A percentile compares a stretch with the other conserved stretches of the same genome.
Conservation (phyloP, 2,113 vertebrate genomes). For the Burhinus oedicnemus region DNA sequence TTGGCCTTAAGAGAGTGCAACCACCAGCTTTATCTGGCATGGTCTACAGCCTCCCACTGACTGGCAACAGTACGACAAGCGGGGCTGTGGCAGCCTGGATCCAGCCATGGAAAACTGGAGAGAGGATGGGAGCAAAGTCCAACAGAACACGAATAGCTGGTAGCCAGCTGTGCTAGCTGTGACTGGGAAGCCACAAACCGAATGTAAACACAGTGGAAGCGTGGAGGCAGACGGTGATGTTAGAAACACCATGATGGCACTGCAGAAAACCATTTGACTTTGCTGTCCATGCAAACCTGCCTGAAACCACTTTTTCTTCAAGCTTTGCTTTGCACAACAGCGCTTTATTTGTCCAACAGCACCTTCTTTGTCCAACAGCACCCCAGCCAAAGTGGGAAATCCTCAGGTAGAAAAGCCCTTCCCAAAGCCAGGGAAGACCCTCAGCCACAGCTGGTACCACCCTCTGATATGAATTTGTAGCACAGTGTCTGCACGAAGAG, state of each 20-base stretch:
- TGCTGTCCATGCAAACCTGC: background rate
- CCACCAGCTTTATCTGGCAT: background rate
- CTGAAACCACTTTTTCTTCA: background rate
- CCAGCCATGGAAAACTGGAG: background rate
- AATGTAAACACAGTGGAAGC: rapidly evolving
- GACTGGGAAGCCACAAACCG: rapidly evolving
- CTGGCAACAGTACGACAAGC: background rate
- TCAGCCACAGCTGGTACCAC: background rate
- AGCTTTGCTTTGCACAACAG: background rate
- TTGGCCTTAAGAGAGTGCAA: rapidly evolving
- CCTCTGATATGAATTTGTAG: background rate
- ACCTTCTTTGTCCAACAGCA: background rate
- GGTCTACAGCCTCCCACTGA: background rate
- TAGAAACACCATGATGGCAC: rapidly evolving
- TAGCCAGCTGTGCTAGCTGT: no score
- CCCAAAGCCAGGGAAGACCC: background rate
- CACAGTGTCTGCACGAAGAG: background rate
- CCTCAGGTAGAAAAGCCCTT: background rate
- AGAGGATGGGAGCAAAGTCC: background rate
- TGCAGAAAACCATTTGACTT: background rate
- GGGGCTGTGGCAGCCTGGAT: background rate
- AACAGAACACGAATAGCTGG: background rate
- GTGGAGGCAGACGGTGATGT: rapidly evolving
- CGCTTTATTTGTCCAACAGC: background rate
- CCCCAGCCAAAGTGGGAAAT: background rate